Percentiles rank a stretch among this genome's conserved stretches.
phyloP scores from a whole-genome alignment of 2,113 vertebrate genomes.

The Tachuris rubrigastra region DNA sequence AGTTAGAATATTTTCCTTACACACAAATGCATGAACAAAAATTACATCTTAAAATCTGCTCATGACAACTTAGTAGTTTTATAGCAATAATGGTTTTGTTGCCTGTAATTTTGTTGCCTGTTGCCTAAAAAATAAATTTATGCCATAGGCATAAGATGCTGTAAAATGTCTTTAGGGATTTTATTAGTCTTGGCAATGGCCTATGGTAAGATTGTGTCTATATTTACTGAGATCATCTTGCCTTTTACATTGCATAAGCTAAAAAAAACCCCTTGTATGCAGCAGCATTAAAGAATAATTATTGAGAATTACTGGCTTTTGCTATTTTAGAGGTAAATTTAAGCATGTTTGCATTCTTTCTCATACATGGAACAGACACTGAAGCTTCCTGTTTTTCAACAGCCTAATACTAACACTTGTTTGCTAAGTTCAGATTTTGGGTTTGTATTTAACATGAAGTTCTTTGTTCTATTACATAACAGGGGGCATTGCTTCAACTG shows the following conservation, averaged over 20 bases:
- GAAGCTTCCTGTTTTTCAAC: not conserved
- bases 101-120: not conserved
- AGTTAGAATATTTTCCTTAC: not conserved
- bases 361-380: not conserved
- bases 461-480: not conserved
- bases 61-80: not conserved
- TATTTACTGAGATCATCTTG: not conserved
- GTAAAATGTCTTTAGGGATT: not conserved
- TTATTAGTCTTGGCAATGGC: not conserved
- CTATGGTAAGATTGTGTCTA: not conserved
- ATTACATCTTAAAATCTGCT: not conserved
- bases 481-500: not conserved
- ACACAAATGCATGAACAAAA: not conserved
- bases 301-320: not conserved
- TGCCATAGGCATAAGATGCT: not conserved
- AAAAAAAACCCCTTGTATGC: not conserved
- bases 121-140: too few relatives aligned
- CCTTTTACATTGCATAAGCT: not conserved
- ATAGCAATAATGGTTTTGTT: not conserved
- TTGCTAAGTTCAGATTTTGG: not conserved
- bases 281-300: not conserved
- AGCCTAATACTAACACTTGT: not conserved
- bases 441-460: not conserved
- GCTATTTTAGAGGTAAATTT: not conserved
- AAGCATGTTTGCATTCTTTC: not conserved